These are phyloP conservation scores for Semicossyphus pulcher DNA, from an alignment of 2,113 vertebrate species.

Conservation along the genomic window DNA sequence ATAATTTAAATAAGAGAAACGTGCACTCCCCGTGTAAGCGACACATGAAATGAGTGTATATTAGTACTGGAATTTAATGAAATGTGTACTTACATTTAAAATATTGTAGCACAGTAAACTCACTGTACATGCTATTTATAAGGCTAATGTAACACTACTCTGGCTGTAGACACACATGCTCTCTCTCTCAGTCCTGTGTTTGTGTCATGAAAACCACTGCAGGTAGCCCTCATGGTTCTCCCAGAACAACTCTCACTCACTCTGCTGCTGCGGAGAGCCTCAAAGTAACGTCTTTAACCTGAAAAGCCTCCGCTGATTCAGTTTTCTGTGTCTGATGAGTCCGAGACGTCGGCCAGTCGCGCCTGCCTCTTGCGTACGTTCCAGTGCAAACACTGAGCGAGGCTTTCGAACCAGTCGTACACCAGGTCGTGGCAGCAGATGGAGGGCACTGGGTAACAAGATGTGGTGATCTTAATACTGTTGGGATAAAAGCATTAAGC, in stretches of 20 bases:
- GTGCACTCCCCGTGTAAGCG: constrained; percentile 18
- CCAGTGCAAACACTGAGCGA: constrained; percentile 88
- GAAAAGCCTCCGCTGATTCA: constrained; percentile 38
- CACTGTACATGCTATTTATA: background rate
- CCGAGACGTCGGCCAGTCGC: constrained; percentile 75
- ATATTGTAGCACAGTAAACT: background rate
- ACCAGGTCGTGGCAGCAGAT: constrained; percentile 88
- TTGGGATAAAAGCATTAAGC: background rate
- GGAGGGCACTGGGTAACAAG: constrained; percentile 86
- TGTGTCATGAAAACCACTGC: background rate
- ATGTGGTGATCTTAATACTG: constrained; percentile 87
- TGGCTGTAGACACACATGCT: background rate
- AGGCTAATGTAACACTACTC: background rate
- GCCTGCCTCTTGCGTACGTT: constrained; percentile 87
- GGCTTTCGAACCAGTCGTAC: constrained; percentile 88
- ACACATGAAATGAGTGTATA: constrained; percentile 1
- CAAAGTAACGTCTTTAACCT: background rate
- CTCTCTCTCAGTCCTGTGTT: background rate
- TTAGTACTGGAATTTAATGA: constrained; percentile 51
- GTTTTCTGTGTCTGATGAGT: constrained; percentile 83
- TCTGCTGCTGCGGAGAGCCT: background rate
- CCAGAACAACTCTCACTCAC: background rate
- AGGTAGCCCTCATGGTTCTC: rapidly evolving
- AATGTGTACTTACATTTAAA: background rate
- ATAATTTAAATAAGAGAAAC: constrained; percentile 7